phyloP scores from a whole-genome alignment of 1,140 invertebrate genomes.

The Rhopalosiphum maidis region DNA sequence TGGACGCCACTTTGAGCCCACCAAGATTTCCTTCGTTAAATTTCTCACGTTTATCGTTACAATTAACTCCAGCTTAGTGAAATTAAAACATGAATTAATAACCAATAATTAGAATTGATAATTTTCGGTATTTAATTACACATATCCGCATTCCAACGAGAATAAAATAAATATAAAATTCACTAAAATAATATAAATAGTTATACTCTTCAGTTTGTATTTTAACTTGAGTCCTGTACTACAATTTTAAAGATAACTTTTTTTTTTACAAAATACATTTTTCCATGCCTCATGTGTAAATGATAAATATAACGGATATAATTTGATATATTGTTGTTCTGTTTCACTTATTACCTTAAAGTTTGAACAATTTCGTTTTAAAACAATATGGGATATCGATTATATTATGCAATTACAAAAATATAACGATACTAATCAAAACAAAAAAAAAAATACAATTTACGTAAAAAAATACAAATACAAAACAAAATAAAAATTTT shows the following conservation, averaged over 20 bases:
- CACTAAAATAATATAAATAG: neutral
- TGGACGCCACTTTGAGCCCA: neutral
- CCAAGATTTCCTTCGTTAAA: neutral
- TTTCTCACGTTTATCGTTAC: neutral
- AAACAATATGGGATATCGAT: neutral
- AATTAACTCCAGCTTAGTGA: neutral
- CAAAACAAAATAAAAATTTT: neutral
- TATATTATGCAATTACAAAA: slow-evolving; percentile 14
- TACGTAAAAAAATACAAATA: too few relatives aligned
- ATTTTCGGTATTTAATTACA: neutral
- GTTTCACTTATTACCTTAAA: neutral
- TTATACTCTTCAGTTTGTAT: neutral
- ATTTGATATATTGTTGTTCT: neutral
- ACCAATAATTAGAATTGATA: neutral
- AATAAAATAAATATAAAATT: too few relatives aligned
- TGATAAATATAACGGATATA: neutral
- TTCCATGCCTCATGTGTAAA: neutral
- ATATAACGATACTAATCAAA: neutral
- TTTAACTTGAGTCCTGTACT: neutral
- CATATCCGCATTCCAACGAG: neutral
- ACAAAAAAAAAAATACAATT: neutral
- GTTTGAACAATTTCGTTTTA: neutral
- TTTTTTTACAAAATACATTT: neutral
- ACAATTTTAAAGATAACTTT: neutral
- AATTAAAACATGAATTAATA: neutral